Percentiles rank a stretch among this genome's conserved stretches.
Evolutionary conservation across 2,888 invertebrate genomes (phyloP).

Genomic region (Apamea anceps): DNA sequence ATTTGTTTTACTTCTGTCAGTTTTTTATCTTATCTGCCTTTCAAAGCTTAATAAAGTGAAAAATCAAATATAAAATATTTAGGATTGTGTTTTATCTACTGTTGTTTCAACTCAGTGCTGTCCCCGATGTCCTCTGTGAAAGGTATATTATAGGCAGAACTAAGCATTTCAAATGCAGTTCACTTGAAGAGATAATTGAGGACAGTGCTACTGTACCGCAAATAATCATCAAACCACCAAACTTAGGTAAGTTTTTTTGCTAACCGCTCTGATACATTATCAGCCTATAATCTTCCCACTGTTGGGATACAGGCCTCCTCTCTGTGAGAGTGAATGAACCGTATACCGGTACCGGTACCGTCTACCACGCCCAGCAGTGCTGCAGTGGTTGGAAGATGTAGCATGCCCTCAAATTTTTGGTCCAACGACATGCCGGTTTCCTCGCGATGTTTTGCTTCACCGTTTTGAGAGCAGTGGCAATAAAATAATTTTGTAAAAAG

Average conservation of each 20-base stretch:
- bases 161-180: conserved; percentile 12
- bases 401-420: background rate
- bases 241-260: conserved; percentile 16
- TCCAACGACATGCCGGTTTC: background rate
- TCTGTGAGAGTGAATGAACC: background rate
- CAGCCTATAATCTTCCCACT: background rate
- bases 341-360: too few species aligned
- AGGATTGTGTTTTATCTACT: conserved; percentile 46
- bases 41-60: conserved; percentile 11
- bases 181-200: background rate
- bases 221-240: background rate
- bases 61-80: conserved; percentile 41
- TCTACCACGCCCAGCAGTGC: too few species aligned
- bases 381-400: background rate
- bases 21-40: conserved; percentile 51
- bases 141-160: conserved; percentile 25
- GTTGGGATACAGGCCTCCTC: background rate
- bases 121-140: conserved; percentile 49
- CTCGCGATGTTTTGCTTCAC: background rate
- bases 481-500: background rate
- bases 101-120: conserved; percentile 23
- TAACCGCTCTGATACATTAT: background rate
- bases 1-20: conserved; percentile 21
- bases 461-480: background rate
- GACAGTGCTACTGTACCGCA: background rate